phyloP scores from a whole-genome alignment of 2,797 vertebrate species.

The Poecile montanus region DNA sequence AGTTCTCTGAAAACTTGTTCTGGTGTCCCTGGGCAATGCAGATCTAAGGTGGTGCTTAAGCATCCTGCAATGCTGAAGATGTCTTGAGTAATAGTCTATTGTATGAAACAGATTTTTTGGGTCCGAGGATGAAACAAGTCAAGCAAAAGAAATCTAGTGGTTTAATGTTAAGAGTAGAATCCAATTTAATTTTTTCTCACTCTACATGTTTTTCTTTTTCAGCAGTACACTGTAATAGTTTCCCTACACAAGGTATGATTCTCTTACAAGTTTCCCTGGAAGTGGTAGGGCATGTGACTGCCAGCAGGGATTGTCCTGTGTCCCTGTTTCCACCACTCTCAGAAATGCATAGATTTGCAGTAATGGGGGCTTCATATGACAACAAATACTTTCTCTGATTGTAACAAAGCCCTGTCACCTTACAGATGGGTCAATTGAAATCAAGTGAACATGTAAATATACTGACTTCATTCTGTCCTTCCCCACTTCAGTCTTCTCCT shows the following conservation, averaged over 20 bases:
- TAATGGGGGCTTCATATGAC: neutral
- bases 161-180: neutral
- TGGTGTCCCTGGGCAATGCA: neutral
- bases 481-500: neutral
- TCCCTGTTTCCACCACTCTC: neutral
- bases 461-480: neutral
- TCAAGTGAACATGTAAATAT: neutral
- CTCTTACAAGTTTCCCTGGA: neutral
- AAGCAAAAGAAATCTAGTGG: neutral
- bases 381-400: neutral
- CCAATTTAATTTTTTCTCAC: neutral
- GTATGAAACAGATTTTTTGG: neutral
- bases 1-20: neutral
- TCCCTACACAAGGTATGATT: neutral
- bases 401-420: neutral
- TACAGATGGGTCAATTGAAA: neutral
- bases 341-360: neutral
- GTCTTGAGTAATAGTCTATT: neutral
- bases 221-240: neutral
- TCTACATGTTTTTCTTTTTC: neutral
- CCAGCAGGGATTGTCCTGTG: neutral
- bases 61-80: neutral
- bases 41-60: neutral
- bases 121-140: neutral
- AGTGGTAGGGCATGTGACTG: fast-evolving